Conservation (phyloP, 2,888 invertebrate genomes). For the Drosophila merina region DNA sequence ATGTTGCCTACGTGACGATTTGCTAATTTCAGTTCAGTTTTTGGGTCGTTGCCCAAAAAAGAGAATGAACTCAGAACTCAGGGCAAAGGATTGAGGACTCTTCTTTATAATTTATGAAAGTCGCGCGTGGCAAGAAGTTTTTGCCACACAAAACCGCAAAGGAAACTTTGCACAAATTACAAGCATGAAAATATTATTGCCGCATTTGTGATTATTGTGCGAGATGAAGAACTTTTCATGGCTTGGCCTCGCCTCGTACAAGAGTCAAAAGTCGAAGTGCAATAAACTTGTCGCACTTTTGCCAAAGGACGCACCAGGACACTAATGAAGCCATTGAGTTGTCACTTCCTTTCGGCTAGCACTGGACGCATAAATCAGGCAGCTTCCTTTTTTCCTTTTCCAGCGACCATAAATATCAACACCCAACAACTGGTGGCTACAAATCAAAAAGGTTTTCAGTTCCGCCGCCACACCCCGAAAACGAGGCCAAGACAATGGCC, state of each 20-base stretch:
- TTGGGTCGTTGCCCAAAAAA: conserved; percentile 34
- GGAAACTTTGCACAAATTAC: conserved; percentile 38
- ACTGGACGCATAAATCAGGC: conserved; percentile 67
- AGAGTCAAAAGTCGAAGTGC: conserved; percentile 78
- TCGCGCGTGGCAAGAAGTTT: conserved; percentile 33
- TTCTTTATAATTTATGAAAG: conserved; percentile 57
- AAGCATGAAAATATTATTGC: conserved; percentile 58
- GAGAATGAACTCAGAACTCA: conserved; percentile 19
- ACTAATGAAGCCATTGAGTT: conserved; percentile 77
- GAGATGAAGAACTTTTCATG: conserved; percentile 32
- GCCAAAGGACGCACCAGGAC: conserved; percentile 25
- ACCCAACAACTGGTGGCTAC: conserved; percentile 26
- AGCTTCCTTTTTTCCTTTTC: conserved; percentile 28
- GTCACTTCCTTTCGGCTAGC: conserved; percentile 64
- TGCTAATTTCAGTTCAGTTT: conserved; percentile 63
- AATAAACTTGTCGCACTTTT: conserved; percentile 58
- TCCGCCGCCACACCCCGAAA: conserved; percentile 39
- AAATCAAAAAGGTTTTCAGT: conserved; percentile 46
- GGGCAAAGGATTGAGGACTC: conserved; percentile 35
- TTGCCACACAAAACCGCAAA: conserved; percentile 46
- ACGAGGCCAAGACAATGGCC: conserved; percentile 25
- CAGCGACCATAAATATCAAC: conserved; percentile 63
- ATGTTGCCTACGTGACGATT: conserved; percentile 77
- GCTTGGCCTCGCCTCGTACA: not conserved
- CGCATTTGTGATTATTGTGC: conserved; percentile 54